These are phyloP conservation scores for Catharus bicknelli DNA, from an alignment of 2,113 vertebrate genomes.

Conservation along the genomic window DNA sequence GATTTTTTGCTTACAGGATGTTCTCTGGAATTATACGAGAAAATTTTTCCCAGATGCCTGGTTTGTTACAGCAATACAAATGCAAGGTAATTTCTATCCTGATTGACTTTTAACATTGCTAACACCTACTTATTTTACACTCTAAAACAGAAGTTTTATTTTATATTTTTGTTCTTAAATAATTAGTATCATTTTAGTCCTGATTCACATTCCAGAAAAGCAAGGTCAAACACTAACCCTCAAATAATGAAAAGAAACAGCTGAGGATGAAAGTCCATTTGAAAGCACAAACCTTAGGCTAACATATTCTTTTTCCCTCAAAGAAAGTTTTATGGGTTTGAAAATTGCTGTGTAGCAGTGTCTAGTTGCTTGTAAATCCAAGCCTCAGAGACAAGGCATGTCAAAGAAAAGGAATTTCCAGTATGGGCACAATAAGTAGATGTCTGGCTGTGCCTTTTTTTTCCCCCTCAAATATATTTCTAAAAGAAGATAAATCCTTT, in stretches of 20 bases:
- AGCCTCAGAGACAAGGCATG: not conserved
- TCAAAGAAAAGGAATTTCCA: constrained; percentile 27
- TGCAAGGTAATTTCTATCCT: not conserved
- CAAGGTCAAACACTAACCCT: not conserved
- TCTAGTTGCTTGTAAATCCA: constrained; percentile 44
- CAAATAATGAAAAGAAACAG: constrained; percentile 9
- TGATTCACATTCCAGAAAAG: not conserved
- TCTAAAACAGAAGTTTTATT: not conserved
- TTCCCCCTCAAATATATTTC: not conserved
- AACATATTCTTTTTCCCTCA: not conserved
- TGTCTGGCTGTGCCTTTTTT: not conserved
- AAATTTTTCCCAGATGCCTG: not conserved
- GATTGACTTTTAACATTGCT: not conserved
- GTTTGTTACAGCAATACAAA: not conserved
- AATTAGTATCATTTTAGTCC: not conserved
- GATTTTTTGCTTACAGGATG: not conserved
- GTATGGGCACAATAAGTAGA: constrained; percentile 15
- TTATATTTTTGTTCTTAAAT: constrained; percentile 16
- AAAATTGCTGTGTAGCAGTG: not conserved
- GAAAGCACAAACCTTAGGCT: constrained; percentile 13
- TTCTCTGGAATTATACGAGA: not conserved
- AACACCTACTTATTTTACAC: not conserved
- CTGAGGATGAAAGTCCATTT: not conserved
- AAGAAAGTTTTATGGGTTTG: not conserved
- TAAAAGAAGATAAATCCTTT: constrained; percentile 44